Base-by-base conservation (phyloP, 2,797 vertebrate genomes). In the Enteromius trimaculatus region DNA sequence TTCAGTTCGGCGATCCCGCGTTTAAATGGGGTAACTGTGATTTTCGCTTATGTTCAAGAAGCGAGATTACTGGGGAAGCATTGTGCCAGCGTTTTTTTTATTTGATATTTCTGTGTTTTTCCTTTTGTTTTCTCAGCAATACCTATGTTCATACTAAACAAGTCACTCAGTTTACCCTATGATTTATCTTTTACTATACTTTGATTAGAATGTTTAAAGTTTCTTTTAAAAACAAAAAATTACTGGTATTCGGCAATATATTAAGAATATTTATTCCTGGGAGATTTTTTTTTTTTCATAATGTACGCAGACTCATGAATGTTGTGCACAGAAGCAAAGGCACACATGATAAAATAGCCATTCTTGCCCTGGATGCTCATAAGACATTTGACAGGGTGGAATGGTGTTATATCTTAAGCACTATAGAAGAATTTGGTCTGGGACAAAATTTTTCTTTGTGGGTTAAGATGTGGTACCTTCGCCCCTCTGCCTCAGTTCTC, bases 241-340 rank as follows among this genome's bases (percentile, higher is more conserved):
- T 10, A 42, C 37, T 1, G 8, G 37, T 39, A 9, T 39, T 39
- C 37, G 34, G 34, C 34, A 34, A 34, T 34, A 34, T 34, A 34
- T 34, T 34, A 5, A 34, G 34, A 34, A 34, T 34, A 34, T 34
- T 34, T 39, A 74, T 83, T 31, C 49, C 51, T 0, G 60, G 37
- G 19, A 79, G 75, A 23, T 80, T 77, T 55, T 82, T 71, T 55
- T 82, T 71, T 1, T 84, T 87, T 60, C 76, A 85, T 13, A 84
- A 86, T 34, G 23, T 60, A 13, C 4, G 37, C 55, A 75, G 68
- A 68, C 19, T 81, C 7, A 29, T 62, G 5, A 80, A 80, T 21
- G 42, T 70, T 70, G 39, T 70, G 21, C 47, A 74, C 21, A 31
- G 3, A 19, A 51, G 17, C 6, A 51, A 29, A 51, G 47, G 26